Percentiles rank a stretch among this genome's conserved stretches.
Evolutionary conservation across 2,113 vertebrate species (phyloP).

Genomic region (Lampris incognitus): DNA sequence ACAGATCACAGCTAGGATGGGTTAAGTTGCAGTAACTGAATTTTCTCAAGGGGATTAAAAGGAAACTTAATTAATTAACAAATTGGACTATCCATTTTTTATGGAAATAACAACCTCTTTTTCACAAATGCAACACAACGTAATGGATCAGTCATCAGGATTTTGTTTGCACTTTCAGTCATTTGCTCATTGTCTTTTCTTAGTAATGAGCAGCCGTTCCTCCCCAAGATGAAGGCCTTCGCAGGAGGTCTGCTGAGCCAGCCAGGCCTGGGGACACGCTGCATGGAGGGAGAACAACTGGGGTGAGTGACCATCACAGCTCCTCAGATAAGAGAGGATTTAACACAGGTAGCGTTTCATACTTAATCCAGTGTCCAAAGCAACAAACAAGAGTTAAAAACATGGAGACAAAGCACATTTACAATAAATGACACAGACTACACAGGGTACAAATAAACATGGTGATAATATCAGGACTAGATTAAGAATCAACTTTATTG

Average conservation of each 20-base stretch:
- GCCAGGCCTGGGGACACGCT: conserved; percentile 93
- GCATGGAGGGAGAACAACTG: conserved; percentile 87
- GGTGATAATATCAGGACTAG: too few species aligned
- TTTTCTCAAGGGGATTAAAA: too few species aligned
- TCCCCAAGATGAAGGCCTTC: conserved; percentile 82
- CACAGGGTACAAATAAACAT: too few species aligned
- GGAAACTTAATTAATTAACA: too few species aligned
- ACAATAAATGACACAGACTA: too few species aligned
- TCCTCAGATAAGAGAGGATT: neutral
- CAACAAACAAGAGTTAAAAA: neutral
- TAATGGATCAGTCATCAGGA: neutral
- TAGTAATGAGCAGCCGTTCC: conserved; percentile 90
- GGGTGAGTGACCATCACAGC: conserved; percentile 80
- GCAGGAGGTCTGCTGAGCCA: conserved; percentile 84
- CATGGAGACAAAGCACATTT: too few species aligned
- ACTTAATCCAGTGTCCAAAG: neutral
- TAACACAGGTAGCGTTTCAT: neutral
- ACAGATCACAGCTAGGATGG: too few species aligned
- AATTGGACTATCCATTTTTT: too few species aligned
- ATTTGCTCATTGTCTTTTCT: conserved; percentile 16
- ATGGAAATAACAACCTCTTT: too few species aligned
- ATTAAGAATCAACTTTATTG: too few species aligned
- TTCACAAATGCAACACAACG: too few species aligned
- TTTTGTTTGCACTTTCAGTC: neutral
- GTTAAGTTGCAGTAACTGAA: too few species aligned